Base-by-base conservation (phyloP, 2,888 invertebrate genomes). In the Dicyrtomina minuta region DNA sequence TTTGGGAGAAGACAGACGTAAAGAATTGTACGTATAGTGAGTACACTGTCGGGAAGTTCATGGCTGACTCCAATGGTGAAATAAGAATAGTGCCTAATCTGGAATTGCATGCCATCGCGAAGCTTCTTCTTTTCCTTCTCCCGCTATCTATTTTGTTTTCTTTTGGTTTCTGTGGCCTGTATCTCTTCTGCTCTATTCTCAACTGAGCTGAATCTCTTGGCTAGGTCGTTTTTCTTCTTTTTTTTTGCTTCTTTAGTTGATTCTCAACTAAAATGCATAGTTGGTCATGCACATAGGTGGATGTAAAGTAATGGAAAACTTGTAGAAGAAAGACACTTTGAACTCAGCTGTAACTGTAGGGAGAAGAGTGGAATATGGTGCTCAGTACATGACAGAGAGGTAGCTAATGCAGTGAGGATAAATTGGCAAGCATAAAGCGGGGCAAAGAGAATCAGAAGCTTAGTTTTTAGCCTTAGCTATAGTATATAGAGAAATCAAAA, bases 401-500 rank as follows among this genome's bases (percentile, higher is more conserved):
- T 64, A 64, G 64, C 22, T 64, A 64, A 64, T 64, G 53, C 17
- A 27, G 33, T 46, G 66, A 67, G 67, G 58, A 67, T 67, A 67
- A 67, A 67, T 67, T 59, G 59, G 49, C 27, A 59, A 67, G 58
- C 67, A 67, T 67, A 59, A 67, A 67, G 67, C 67, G 26, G 56
- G 8, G 22, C 41, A 58, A 15, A 51, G 53, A 33, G 33, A 3
- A 33, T 33, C 33, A 3, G 33, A 3, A 33, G 33, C n/a, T n/a
- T n/a, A 33, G 33, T 33, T 8, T 33, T 3, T 33, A 33, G 33
- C 8, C 33, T n/a, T n/a, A n/a, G n/a, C n/a, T 33, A 8, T 33
- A 33, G 33, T 33, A 33, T 8, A 51, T 49, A 55, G 70, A 70
- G 72, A 70, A 70, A 72, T 72, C 68, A 71, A 71, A 70, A 70